Conservation (phyloP, 2,113 vertebrate genomes). For the Cranoglanis bouderius region DNA sequence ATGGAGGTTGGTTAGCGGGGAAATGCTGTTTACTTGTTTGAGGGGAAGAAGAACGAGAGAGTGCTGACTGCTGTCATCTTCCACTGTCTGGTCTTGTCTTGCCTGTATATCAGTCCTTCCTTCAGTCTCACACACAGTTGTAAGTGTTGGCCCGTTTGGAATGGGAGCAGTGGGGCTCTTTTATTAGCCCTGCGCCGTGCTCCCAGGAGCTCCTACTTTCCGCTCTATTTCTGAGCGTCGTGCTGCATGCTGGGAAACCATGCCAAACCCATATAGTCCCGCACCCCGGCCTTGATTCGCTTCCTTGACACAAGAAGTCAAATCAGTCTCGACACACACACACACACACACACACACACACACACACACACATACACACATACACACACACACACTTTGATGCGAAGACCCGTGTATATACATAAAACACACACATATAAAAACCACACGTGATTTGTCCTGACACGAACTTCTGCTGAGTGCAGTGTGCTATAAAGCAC, state of each 20-base stretch:
- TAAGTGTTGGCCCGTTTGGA: constrained; percentile 69
- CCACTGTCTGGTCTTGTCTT: constrained; percentile 41
- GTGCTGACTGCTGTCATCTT: neutral
- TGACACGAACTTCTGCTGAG: neutral
- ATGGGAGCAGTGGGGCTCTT: constrained; percentile 77
- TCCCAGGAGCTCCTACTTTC: constrained; percentile 72
- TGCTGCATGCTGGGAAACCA: constrained; percentile 70
- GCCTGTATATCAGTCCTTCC: constrained; percentile 18
- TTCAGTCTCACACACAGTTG: constrained; percentile 52
- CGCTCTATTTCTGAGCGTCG: constrained; percentile 72
- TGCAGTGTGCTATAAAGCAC: neutral
- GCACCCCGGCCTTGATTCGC: constrained; percentile 45
- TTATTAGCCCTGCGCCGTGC: constrained; percentile 72
- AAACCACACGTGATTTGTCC: neutral
- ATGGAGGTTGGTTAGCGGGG: constrained; percentile 7
- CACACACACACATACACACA: constrained; percentile 45
- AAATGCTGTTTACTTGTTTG: constrained; percentile 7
- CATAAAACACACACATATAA: constrained; percentile 23
- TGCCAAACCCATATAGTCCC: constrained; percentile 53
- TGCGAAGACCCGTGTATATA: too few relatives aligned
- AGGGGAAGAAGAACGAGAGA: neutral
- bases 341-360: constrained; percentile 53
- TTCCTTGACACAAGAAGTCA: neutral
- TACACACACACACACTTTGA: neutral
- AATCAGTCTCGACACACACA: constrained; percentile 34